Base-by-base conservation (phyloP, 2,113 vertebrate species). In the Sphyrna mokarran region DNA sequence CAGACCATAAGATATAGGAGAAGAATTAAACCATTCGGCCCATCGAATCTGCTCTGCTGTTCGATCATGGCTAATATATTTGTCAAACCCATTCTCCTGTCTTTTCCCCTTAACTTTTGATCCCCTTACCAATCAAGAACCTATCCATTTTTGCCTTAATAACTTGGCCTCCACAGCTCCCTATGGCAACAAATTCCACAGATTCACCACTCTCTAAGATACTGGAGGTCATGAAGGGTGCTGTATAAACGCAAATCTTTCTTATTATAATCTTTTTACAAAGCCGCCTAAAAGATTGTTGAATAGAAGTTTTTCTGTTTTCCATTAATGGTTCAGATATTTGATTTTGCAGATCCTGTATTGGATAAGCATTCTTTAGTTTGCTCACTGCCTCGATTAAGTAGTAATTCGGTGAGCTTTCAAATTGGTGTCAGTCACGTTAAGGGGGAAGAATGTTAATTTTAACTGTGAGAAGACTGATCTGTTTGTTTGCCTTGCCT, bases 311-410 rank as follows among this genome's bases (percentile, higher is more conserved):
- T 48, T 23, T 89, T 9, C 43, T 13, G 8, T 43, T 58, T 43
- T 93, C 96, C 96, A 69, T 97, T 96, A 96, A 95, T 76, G 96
- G 96, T 96, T 96, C 20, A 96, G 95, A 96, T 93, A 97, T 96
- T 54, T 68, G 90, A 96, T 54, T 76, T 96, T 83, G 97, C 96
- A 95, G 87, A 96, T 96, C 48, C 96, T 96, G 95, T 91, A 76
- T 96, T 96, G 96, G 95, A 40, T 96, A 95, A 96, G 95, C 33
- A 97, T 96, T 54, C 96, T 96, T 94, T 54, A n/a, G 7, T 95
- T 95, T 54, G 86, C 96, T 97, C 95, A 95, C 86, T 78, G 87
- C 22, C 96, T 97, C 96, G 96, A 89, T n/a, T 80, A 96, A 96
- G 96, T 48, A 96, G 87, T 96, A 33, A 83, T 22, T 95, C 96